Base-by-base conservation (phyloP, 2,113 vertebrate genomes). In the Ceyx melanurus region DNA sequence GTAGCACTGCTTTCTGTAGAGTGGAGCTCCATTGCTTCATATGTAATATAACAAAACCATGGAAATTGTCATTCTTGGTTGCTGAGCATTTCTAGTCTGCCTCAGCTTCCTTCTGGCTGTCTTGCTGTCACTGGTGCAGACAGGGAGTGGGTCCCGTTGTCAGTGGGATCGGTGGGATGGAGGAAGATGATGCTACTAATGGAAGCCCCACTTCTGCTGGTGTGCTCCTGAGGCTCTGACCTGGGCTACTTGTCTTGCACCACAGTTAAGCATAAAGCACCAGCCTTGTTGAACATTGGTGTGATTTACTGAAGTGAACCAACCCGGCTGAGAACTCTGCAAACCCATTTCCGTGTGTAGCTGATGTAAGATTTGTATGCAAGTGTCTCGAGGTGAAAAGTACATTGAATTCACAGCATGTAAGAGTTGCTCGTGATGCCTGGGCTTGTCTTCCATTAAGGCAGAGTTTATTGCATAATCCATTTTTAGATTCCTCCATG, bases 381-480 rank as follows among this genome's bases (percentile, higher is more conserved):
- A 25, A 85, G 46, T 17, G 23, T 71, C 85, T 91, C 0, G 29
- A 86, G 89, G 94, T 91, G 93, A 88, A 89, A 92, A 95, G 90
- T 66, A 88, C 68, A 56, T 82, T 11, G 72, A 86, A 89, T 84
- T 95, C 85, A 29, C 79, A 66, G 72, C 64, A 4, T 68, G 78
- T 61, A 85, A 87, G 62, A 66, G 42, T 89, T 94, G 82, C 72
- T 92, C 72, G 86, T 3, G 3, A 2, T 91, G 94, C 79, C 76
- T 6, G 3, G 82, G 75, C 88, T 96, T 95, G 90, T 80, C 75
- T 94, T 68, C 89, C 33, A 54, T 91, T 92, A 92, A 73, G 64
- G 79, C 58, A 87, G 64, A 33, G 50, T 91, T 93, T 92, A 94
- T 66, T 80, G 85, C 75, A 94, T 88, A 88, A 95, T 94, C 95